phyloP scores from a whole-genome alignment of 2,113 vertebrate genomes.

The Lipotes vexillifer region DNA sequence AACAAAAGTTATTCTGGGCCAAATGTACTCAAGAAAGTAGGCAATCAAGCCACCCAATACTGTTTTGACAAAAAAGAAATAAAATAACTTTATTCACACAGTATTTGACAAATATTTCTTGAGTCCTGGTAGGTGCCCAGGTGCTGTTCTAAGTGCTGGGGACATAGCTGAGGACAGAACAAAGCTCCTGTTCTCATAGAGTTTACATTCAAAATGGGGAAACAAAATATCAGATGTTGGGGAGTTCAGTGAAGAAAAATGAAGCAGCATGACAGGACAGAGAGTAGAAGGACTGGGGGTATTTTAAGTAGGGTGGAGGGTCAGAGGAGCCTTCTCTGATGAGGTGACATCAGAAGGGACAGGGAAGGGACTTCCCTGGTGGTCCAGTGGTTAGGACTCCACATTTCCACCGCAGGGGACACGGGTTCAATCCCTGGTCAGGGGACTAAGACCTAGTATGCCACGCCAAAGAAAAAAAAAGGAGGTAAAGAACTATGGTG shows the following conservation, averaged over 20 bases:
- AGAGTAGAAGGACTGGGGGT: too few relatives aligned
- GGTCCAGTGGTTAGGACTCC: not conserved
- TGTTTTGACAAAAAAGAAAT: not conserved
- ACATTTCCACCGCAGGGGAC: accelerated
- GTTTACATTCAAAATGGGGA: not conserved
- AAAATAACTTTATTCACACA: not conserved
- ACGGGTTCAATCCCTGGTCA: accelerated
- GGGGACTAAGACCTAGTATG: not conserved
- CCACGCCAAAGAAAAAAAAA: too few relatives aligned
- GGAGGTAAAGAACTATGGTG: not conserved
- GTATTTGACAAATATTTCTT: not conserved
- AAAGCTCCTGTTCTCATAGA: not conserved
- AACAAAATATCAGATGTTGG: not conserved
- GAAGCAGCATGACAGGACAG: not conserved
- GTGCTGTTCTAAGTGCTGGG: not conserved
- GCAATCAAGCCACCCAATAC: not conserved
- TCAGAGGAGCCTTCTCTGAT: not conserved
- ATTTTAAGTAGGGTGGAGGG: not conserved
- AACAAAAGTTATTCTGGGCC: not conserved
- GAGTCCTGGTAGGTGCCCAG: not conserved
- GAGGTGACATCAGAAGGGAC: not conserved
- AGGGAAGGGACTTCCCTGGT: too few relatives aligned
- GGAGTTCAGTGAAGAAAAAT: not conserved
- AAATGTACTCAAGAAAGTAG: not conserved
- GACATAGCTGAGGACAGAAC: not conserved